phyloP scores from a whole-genome alignment of 2,888 invertebrate genomes.

The Pyrrhosoma nymphula region DNA sequence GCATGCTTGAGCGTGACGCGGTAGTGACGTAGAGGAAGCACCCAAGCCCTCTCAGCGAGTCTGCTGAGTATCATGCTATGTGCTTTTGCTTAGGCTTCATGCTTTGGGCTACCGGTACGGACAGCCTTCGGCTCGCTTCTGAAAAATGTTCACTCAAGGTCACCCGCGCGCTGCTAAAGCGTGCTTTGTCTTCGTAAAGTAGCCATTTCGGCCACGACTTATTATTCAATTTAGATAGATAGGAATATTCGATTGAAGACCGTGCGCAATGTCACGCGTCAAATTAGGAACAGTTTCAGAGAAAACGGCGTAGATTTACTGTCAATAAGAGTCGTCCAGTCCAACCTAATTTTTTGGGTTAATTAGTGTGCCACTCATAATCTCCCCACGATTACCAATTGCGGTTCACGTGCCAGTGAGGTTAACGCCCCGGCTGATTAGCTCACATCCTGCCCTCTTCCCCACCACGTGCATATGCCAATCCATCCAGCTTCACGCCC shows the following conservation, averaged over 20 bases:
- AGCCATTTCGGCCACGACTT: no score
- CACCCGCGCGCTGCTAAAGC: no score
- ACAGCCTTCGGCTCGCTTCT: no score
- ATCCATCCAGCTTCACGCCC: neutral
- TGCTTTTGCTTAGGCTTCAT: no score
- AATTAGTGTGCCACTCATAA: slow-evolving; percentile 28
- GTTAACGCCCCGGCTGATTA: slow-evolving; percentile 16
- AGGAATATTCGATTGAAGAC: neutral
- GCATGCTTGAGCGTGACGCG: no score
- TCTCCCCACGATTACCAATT: slow-evolving; percentile 7
- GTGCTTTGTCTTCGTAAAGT: no score
- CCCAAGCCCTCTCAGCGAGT: no score
- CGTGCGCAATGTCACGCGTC: neutral
- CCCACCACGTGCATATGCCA: slow-evolving; percentile 3
- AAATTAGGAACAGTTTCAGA: neutral
- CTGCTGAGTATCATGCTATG: no score
- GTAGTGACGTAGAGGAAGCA: no score
- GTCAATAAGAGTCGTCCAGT: neutral
- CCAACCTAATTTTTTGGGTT: slow-evolving; percentile 24
- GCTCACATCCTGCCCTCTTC: neutral
- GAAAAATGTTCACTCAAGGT: no score
- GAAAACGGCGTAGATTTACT: neutral
- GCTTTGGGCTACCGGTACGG: no score
- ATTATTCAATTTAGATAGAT: no score
- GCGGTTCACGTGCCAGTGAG: neutral